Percentiles rank a stretch among this genome's conserved stretches.
Evolutionary conservation across 2,888 invertebrate species (phyloP).

Genomic region (Oscheius myriophilus): DNA sequence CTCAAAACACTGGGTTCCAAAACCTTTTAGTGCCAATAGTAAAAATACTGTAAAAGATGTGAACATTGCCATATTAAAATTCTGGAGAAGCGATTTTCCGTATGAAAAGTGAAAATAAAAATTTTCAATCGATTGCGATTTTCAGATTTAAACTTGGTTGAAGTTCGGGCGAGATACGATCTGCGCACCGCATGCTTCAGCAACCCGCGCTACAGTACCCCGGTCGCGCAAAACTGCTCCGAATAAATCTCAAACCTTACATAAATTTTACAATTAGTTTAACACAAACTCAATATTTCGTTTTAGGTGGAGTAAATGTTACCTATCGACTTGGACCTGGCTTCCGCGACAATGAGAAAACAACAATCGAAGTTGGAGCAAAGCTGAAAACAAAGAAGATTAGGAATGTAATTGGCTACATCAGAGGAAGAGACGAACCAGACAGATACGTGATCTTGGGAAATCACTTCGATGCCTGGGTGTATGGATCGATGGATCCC

Average conservation of each 20-base stretch:
- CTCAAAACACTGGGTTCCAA: no score
- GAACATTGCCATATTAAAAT: no score
- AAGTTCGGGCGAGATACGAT: no score
- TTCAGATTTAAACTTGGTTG: no score
- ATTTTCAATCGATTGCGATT: no score
- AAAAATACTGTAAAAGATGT: no score
- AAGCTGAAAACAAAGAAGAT: conserved; percentile 62
- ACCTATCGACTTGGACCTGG: conserved; percentile 72
- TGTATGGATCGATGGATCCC: conserved; percentile 73
- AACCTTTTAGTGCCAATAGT: no score
- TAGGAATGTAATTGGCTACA: conserved; percentile 71
- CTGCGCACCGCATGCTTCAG: no score
- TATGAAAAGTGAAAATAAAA: no score
- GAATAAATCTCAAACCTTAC: background rate
- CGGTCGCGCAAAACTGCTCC: no score
- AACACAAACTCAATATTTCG: background rate
- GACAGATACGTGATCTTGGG: conserved; percentile 75
- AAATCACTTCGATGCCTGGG: conserved; percentile 76
- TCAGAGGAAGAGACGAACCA: conserved; percentile 70
- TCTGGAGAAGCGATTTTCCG: no score
- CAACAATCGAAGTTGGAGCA: conserved; percentile 58
- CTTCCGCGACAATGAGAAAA: conserved; percentile 57
- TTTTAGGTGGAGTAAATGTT: conserved; percentile 68
- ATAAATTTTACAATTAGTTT: background rate
- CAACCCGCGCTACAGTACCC: no score